phyloP scores from a whole-genome alignment of 2,797 vertebrate species.

The Myotis findleyi region DNA sequence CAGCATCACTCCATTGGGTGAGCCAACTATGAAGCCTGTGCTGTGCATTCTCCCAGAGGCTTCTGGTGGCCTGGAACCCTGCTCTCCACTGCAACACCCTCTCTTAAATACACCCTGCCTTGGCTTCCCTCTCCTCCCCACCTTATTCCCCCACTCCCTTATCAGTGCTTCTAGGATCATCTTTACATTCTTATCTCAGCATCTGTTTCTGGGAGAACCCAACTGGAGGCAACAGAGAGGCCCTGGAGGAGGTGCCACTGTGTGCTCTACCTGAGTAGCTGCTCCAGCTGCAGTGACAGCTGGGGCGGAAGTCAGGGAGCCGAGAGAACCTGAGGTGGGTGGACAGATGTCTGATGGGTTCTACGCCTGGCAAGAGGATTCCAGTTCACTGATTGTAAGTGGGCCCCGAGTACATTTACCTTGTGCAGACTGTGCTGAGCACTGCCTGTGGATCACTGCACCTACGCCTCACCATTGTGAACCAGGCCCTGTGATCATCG shows the following conservation, averaged over 20 bases:
- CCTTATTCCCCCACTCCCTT: background rate
- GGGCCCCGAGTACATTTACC: background rate
- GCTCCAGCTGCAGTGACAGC: background rate
- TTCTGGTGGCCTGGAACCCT: background rate
- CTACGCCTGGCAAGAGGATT: background rate
- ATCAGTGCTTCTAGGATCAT: background rate
- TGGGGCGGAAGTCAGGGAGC: background rate
- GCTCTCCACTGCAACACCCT: no score
- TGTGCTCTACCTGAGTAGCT: accelerated
- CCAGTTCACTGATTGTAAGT: background rate
- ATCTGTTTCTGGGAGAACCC: background rate
- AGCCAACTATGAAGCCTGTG: background rate
- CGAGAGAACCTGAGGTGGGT: background rate
- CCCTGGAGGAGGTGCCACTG: accelerated
- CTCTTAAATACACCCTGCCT: background rate
- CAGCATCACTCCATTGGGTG: background rate
- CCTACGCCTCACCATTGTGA: background rate
- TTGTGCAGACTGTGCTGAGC: background rate
- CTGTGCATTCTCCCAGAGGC: background rate
- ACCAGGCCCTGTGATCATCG: background rate
- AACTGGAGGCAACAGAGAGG: background rate
- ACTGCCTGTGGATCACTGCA: background rate
- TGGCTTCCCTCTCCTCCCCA: background rate
- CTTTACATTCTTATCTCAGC: background rate
- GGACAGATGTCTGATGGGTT: background rate